A percentile compares a stretch with the other conserved stretches of the same genome.
phyloP scores from a whole-genome alignment of 2,888 invertebrate species.

The Agonopterix heracliana region DNA sequence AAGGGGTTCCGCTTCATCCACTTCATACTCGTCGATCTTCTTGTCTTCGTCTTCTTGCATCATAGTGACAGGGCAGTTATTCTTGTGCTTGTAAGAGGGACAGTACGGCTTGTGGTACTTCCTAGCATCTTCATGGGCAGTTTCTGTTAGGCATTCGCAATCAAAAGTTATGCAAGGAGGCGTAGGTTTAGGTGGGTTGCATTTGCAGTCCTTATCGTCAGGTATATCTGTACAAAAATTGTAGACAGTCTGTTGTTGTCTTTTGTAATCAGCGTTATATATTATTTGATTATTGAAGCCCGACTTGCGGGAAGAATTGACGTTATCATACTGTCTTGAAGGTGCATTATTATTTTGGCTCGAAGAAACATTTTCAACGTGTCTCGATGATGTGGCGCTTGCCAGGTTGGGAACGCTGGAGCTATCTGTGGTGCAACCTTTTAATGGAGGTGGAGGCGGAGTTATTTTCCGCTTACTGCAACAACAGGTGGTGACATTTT shows the following conservation, averaged over 20 bases:
- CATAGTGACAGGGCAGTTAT: slow-evolving; percentile 50
- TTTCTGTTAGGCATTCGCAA: slow-evolving; percentile 53
- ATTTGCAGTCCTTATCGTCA: slow-evolving; percentile 58
- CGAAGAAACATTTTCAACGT: too few relatives aligned
- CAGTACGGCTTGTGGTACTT: slow-evolving; percentile 59
- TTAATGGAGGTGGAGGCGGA: too few relatives aligned
- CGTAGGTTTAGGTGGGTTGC: slow-evolving; percentile 50
- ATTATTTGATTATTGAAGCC: slow-evolving; percentile 24
- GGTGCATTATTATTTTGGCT: background rate
- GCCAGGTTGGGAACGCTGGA: too few relatives aligned
- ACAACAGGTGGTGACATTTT: slow-evolving; percentile 20
- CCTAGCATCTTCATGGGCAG: slow-evolving; percentile 36
- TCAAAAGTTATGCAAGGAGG: slow-evolving; percentile 62
- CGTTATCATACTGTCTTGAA: background rate
- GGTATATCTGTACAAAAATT: slow-evolving; percentile 32
- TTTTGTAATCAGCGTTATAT: slow-evolving; percentile 25
- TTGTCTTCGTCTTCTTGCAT: slow-evolving; percentile 44
- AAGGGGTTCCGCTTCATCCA: slow-evolving; percentile 51
- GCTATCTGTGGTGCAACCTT: too few relatives aligned
- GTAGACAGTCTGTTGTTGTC: slow-evolving; percentile 16
- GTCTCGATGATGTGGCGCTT: too few relatives aligned
- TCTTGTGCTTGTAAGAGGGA: slow-evolving; percentile 57
- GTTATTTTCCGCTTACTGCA: slow-evolving; percentile 4
- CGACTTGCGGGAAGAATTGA: slow-evolving; percentile 10
- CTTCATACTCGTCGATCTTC: slow-evolving; percentile 49